Base-by-base conservation (phyloP, 2,797 vertebrate genomes). In the Ficedula albicollis region DNA sequence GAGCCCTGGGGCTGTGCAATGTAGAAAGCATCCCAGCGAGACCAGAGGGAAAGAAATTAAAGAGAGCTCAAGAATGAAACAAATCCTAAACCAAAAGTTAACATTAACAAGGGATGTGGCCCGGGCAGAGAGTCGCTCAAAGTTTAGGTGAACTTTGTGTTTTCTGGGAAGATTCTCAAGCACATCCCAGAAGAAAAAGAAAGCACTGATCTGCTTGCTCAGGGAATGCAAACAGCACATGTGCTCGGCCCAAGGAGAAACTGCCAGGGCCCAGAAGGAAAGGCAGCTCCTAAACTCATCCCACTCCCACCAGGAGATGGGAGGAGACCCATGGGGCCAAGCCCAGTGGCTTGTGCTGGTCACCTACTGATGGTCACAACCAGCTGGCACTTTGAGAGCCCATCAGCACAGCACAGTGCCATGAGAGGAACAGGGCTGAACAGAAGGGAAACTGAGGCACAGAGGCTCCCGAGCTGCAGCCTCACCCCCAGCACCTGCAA, bases 381-480 rank as follows among this genome's bases (percentile, higher is more conserved):
- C 25, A 3, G 4, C 22, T 4, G 7, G 19, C 10, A 2, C 38
- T 39, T 3, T 3, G 17, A 22, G 36, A 87, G 68, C 74, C 51
- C 16, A 9, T 26, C 63, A 48, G 19, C 38, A 23, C 3, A 5
- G 44, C 52, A 66, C 21, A 1, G 8, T 36, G 27, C 55, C 14
- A 16, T 0, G 3, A 43, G 56, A 52, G 48, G 60, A 39, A 34
- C 0, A 0, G 46, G 8, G 66, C 82, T 26, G 34, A 70, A 41
- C 36, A 8, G 5, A 67, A 84, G 85, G 88, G 88, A 96, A 95
- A 94, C 88, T 26, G 86, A 95, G 95, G 90, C 86, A 58, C 29
- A 0, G 60, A 13, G 63, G 69, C 86, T 90, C 70, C 93, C 41
- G 0, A 76, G 54, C 83, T 48, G 39, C 75, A 48, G 58, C 66